Conservation (phyloP, 1,140 invertebrate species). For the Campoletis sonorensis region DNA sequence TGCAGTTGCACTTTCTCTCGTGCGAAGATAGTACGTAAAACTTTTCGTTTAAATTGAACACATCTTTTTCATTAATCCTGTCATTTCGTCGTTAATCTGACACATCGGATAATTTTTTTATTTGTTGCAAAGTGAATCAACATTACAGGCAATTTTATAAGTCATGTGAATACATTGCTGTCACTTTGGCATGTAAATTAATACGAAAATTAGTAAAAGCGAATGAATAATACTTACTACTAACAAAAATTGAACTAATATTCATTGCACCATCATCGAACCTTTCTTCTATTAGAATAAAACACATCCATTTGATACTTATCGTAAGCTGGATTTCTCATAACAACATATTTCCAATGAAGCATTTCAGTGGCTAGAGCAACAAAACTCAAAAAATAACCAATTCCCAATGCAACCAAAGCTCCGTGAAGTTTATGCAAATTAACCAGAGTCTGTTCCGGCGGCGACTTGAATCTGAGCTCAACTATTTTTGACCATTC, state of each 20-base stretch:
- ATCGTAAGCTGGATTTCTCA: conserved; percentile 83
- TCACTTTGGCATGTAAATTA: neutral
- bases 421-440: conserved; percentile 87
- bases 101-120: neutral
- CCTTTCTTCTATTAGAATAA: conserved; percentile 60
- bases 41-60: neutral
- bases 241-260: conserved; percentile 3
- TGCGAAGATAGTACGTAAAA: conserved; percentile 30
- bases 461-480: conserved; percentile 72
- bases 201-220: neutral
- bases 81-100: neutral
- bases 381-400: conserved; percentile 80
- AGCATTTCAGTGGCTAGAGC: conserved; percentile 80
- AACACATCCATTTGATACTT: conserved; percentile 81
- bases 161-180: neutral
- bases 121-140: neutral
- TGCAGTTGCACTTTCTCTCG: neutral
- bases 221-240: neutral
- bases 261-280: neutral
- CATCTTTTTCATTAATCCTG: neutral
- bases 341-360: conserved; percentile 82
- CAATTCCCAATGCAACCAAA: conserved; percentile 82
- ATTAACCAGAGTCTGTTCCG: conserved; percentile 84
- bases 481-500: conserved; percentile 75
- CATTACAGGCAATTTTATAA: too few species aligned